Conservation (phyloP, 2,113 vertebrate species). For the Pseudolaguvia tuberculata region DNA sequence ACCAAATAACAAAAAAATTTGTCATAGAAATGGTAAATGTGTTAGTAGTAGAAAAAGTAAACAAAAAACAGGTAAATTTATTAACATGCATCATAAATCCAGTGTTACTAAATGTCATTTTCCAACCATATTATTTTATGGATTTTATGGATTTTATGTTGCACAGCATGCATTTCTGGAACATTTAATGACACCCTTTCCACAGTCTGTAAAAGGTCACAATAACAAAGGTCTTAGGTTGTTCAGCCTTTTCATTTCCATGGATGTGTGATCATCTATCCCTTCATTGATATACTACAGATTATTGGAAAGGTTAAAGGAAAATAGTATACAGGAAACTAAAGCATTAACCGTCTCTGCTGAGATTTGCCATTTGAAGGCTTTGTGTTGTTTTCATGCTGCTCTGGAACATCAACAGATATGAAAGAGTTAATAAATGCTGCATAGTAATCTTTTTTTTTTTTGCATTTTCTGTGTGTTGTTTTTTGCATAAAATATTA, state of each 20-base stretch:
- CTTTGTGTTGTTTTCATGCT: neutral
- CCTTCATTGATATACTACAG: constrained; percentile 54
- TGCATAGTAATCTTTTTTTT: neutral
- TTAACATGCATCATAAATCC: neutral
- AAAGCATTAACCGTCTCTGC: constrained; percentile 7
- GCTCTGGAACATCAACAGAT: constrained; percentile 3
- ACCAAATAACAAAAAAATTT: neutral
- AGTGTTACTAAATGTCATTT: neutral
- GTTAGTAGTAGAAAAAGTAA: no score
- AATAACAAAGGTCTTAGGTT: constrained; percentile 51
- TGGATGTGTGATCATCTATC: constrained; percentile 61
- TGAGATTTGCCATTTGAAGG: constrained; percentile 28
- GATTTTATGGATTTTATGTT: constrained; percentile 18
- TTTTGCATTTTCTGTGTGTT: constrained; percentile 15
- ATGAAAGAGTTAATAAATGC: neutral
- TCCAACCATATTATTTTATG: constrained; percentile 24
- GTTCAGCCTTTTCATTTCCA: constrained; percentile 58
- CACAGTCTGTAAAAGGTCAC: constrained; percentile 63
- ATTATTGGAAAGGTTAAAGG: constrained; percentile 60
- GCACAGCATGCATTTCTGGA: constrained; percentile 16
- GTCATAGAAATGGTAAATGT: no score
- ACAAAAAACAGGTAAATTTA: neutral
- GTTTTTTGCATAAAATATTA: constrained; percentile 22
- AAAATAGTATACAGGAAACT: constrained; percentile 33
- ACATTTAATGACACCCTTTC: constrained; percentile 33